Conservation (phyloP, 2,113 vertebrate species). For the Climacteris rufus region DNA sequence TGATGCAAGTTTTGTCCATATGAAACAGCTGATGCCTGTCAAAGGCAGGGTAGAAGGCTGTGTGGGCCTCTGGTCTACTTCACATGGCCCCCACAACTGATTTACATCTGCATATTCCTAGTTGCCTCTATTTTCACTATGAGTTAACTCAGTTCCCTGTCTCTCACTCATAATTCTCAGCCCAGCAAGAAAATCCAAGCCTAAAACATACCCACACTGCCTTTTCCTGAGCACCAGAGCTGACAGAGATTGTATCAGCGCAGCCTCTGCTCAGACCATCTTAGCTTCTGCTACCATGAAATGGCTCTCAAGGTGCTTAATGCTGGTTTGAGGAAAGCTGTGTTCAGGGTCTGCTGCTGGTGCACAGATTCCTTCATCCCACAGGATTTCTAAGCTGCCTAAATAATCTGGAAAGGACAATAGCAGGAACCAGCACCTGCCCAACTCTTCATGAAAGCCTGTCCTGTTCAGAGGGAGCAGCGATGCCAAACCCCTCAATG, state of each 20-base stretch:
- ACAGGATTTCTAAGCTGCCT: not conserved
- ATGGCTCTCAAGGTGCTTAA: not conserved
- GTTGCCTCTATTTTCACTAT: not conserved
- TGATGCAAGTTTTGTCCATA: not conserved
- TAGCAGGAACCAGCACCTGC: not conserved
- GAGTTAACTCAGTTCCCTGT: not conserved
- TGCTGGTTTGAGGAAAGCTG: not conserved
- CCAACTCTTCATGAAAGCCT: not conserved
- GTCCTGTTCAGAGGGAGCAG: not conserved
- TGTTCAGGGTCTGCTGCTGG: not conserved
- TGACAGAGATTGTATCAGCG: not conserved
- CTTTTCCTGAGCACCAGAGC: not conserved
- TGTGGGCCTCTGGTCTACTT: not conserved
- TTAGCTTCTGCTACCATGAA: not conserved
- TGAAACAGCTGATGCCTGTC: not conserved
- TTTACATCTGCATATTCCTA: not conserved
- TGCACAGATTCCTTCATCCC: not conserved
- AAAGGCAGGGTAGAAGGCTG: not conserved
- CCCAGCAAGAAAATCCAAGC: not conserved
- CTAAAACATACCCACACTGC: not conserved
- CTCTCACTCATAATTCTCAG: not conserved
- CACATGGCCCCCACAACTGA: not conserved
- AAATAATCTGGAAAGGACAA: not conserved
- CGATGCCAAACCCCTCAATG: not conserved
- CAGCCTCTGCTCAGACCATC: not conserved